Base-by-base conservation (phyloP, 1,140 invertebrate species). In the Euwallacea similis region DNA sequence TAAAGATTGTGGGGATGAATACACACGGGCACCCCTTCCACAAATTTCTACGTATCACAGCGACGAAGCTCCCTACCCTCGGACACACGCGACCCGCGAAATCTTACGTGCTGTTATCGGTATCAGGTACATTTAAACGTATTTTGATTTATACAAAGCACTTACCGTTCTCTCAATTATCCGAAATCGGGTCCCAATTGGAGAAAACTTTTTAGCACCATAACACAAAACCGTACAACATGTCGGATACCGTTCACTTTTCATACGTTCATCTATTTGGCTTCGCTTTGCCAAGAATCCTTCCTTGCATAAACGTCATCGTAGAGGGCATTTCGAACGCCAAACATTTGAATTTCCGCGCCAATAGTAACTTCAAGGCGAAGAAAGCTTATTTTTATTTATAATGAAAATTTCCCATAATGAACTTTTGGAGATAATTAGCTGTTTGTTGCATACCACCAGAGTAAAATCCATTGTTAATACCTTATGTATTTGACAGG, bases 41-140 rank as follows among this genome's bases (percentile, higher is more conserved):
- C 81, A 77, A 79, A 80, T 78, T 78, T 80, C 77, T 77, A 79
- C 76, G 66, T 60, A 77, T 79, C 77, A 80, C 78, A 73, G 80
- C 80, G 80, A 76, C 80, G 80, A 80, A 80, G 80, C 81, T 82
- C 81, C 80, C 81, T 82, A 78, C 81, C 81, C 81, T 77, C 80
- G 80, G 76, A 79, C 76, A 78, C 73, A 77, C 77, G 76, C 77
- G 79, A 47, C 10, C 78, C 79, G 79, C 79, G 78, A 80, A 80
- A 79, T 76, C 78, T 75, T 78, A 61, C 59, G 59, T 61, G 75
- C 75, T 77, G 75, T 78, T 77, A 79, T 71, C 69, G 46, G 8
- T 61, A 61, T 41, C 33, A 42, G 16, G 54, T 56, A 8, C 8
- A 15, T 56, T 15, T 10, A 16, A 8, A 16, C 11, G n/a, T 10